Base-by-base conservation (phyloP, 1,140 invertebrate species). In the Aphis gossypii region DNA sequence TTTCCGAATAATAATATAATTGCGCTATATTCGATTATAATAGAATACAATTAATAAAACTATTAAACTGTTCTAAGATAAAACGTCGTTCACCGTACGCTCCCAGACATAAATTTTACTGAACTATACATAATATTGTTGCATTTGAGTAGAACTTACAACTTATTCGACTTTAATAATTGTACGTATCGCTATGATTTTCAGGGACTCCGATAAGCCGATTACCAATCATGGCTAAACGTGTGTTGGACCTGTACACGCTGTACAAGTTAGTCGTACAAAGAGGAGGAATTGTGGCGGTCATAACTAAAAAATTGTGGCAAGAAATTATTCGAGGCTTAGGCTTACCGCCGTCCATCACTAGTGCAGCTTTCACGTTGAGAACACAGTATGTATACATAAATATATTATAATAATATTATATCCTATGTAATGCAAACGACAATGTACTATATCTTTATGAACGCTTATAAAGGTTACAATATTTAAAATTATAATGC, bases 301-400 rank as follows among this genome's bases (percentile, higher is more conserved):
- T 99, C 90, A 99, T 99, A 96, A 99, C 99, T 96, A 99, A 99
- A 96, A 99, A 99, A 96, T 96, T 99, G 87, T 99, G 99, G 99
- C 98, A 99, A 95, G 99, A 99, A 96, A 99, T 99, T 95, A 99
- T 99, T 95, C 99, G 99, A 96, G 99, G 99, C 38, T 97, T 99
- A 86, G 98, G 99, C 96, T 96, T 99, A 94, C 99, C 99, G 0
- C 99, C 99, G 1, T 99, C 98, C 94, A 99, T 99, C 95, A 99
- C 99, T 20, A 99, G 99, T 92, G 99, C 99, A 23, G 99, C 99
- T 30, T 99, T 99, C 95, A 99, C 99, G 83, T 96, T 99, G 88
- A 96, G 99, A 95, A 99, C 99, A 95, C 99, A 99, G 99, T 99
- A 96, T 98, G 98, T 93, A 51, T 88, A 20, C 35, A 51, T 23